Evolutionary conservation across 2,888 invertebrate genomes (phyloP).

Genomic region (Mantis religiosa): DNA sequence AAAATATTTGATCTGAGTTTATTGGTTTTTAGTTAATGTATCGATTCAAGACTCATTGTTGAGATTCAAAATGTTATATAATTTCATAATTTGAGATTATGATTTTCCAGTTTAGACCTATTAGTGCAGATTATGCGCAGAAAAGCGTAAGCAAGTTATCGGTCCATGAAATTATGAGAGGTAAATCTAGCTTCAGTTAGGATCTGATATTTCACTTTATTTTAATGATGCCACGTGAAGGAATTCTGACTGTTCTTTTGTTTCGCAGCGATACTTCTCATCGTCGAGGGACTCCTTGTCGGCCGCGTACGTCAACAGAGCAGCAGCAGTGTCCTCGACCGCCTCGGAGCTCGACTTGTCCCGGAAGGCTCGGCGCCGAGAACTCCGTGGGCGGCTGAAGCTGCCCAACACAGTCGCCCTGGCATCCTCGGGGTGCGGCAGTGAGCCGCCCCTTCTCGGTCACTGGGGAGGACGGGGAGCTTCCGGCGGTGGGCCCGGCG

Average conservation of each 20-base stretch:
- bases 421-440: slow-evolving; percentile 60
- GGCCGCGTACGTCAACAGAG: slow-evolving; percentile 63
- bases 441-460: slow-evolving; percentile 66
- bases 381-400: slow-evolving; percentile 60
- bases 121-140: no score
- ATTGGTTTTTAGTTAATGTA: no score
- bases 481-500: slow-evolving; percentile 48
- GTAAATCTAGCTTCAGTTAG: no score
- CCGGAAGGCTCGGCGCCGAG: slow-evolving; percentile 62
- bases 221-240: not conserved
- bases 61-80: no score
- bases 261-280: slow-evolving; percentile 60
- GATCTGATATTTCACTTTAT: no score
- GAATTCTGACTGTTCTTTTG: slow-evolving; percentile 25
- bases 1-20: no score
- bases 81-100: no score
- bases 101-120: no score
- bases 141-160: no score
- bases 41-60: no score
- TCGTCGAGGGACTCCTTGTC: slow-evolving; percentile 71
- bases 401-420: slow-evolving; percentile 55
- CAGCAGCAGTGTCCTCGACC: slow-evolving; percentile 57
- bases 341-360: slow-evolving; percentile 76
- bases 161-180: no score
- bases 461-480: slow-evolving; percentile 36